Conservation (phyloP, 92 coral and sea anemone genomes). For the Phenganax subtilis region DNA sequence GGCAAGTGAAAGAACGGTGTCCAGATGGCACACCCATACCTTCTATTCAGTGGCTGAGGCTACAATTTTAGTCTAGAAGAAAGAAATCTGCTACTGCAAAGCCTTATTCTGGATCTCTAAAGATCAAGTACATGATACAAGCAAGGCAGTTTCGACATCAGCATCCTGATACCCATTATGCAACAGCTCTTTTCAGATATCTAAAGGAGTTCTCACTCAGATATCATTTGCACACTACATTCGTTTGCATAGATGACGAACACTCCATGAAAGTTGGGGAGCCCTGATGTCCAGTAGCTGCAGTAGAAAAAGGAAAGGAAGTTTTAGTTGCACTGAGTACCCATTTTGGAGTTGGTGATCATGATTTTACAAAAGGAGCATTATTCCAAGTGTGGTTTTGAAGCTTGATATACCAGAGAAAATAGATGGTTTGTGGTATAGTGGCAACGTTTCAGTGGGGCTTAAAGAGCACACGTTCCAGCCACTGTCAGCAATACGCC, state of each 20-base stretch:
- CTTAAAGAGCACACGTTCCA: constrained; percentile 35
- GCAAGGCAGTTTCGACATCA: constrained; percentile 38
- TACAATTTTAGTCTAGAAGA: constrained; percentile 46
- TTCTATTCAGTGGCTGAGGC: constrained; percentile 44
- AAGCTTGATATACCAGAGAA: constrained; percentile 32
- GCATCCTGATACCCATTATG: constrained; percentile 39
- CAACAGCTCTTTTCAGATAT: constrained; percentile 39
- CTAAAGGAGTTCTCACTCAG: constrained; percentile 39
- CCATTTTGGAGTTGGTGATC: constrained; percentile 35
- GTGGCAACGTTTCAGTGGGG: constrained; percentile 28
- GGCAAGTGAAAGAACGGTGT: constrained; percentile 36
- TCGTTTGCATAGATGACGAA: constrained; percentile 27
- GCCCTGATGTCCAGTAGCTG: constrained; percentile 37
- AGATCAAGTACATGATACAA: constrained; percentile 42
- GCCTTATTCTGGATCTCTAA: constrained; percentile 29
- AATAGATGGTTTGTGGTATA: constrained; percentile 20
- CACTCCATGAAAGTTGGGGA: constrained; percentile 39
- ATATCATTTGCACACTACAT: constrained; percentile 6
- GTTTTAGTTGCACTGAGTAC: constrained; percentile 20
- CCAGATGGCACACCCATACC: constrained; percentile 41
- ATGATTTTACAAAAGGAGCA: constrained; percentile 35
- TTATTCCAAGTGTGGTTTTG: constrained; percentile 35
- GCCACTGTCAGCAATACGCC: constrained; percentile 28
- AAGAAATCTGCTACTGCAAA: constrained; percentile 39
- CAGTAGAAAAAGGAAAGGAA: constrained; percentile 34